Percentiles rank a stretch among this genome's conserved stretches.
phyloP scores from a whole-genome alignment of 2,888 invertebrate species.

The Diplazon laetatorius region DNA sequence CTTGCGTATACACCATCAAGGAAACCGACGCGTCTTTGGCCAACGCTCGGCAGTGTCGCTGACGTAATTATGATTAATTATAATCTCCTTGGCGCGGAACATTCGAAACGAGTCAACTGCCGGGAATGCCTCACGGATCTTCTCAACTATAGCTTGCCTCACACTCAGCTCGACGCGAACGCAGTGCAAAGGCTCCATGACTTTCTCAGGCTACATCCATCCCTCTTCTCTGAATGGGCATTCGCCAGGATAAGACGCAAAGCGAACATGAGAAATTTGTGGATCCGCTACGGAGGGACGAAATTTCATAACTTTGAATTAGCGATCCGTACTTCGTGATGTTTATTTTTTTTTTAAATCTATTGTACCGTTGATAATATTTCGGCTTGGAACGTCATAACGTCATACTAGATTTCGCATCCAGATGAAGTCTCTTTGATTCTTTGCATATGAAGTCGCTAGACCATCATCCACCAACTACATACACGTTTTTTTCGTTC shows the following conservation, averaged over 20 bases:
- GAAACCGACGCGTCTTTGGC: slow-evolving; percentile 12
- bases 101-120: slow-evolving; percentile 18
- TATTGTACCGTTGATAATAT: too few relatives aligned
- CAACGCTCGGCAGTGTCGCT: slow-evolving; percentile 61
- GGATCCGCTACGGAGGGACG: too few relatives aligned
- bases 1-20: not conserved
- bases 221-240: slow-evolving; percentile 9
- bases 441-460: too few relatives aligned
- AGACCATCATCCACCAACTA: too few relatives aligned
- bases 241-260: slow-evolving; percentile 8
- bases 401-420: too few relatives aligned
- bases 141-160: not conserved
- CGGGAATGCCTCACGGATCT: not conserved
- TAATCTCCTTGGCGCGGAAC: slow-evolving; percentile 63
- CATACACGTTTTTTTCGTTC: too few relatives aligned
- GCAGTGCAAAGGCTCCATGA: not conserved
- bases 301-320: not conserved
- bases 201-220: slow-evolving; percentile 9
- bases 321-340: not conserved
- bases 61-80: slow-evolving; percentile 74
- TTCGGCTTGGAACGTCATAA: too few relatives aligned
- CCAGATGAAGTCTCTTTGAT: too few relatives aligned
- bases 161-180: not conserved
- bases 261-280: slow-evolving; percentile 5
- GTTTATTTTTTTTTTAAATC: too few relatives aligned